Evolutionary conservation across 2,888 invertebrate genomes (phyloP), one percentile per base, ranked within the genome.

Genomic region (Siphonodentalium dalli): DNA sequence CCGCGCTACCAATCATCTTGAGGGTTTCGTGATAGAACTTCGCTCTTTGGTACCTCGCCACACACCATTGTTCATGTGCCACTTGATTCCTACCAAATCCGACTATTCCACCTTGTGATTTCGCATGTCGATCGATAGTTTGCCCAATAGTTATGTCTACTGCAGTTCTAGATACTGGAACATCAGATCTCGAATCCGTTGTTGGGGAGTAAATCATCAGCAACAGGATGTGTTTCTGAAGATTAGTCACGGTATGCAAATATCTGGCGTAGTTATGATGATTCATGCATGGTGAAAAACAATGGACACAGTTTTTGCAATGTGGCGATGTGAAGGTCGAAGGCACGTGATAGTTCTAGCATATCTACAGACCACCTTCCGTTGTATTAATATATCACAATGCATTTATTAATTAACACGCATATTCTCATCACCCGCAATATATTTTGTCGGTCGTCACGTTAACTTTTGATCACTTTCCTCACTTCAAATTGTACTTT

Each of bases 111-210:
- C 54, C 59, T 5, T 52, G 50, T 4, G 29, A 51, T 39, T 63
- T 57, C 23, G 59, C 57, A 42, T 63, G 53, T 8, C 46, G 18
- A 28, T 63, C 60, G 27, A 57, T 62, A 26, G 55, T 58, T 27
- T 60, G 63, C 33, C 54, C 59, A n/a, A 63, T 54, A 20, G 56
- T 59, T 0, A 62, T 54, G 35, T 62, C 60, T 9, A 60, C 58
- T 2, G 58, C 27, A 38, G 54, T 62, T 37, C 61, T 38, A 7
- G 40, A 58, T 11, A 6, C 18, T 1, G 48, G 53, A 18, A 58
- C 41, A 15, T 24, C 18, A 13, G 61, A 62, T 20, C 59, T 42
- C 1, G 27, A 62, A 48, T 1, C 58, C 58, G 23, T 54, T 55
- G 0, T 45, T 27, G 4, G 11, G 1, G 5, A 61, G 49, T 9